These are phyloP conservation scores for Alexandromys fortis DNA, from an alignment of 2,113 vertebrate genomes.

Conservation along the genomic window DNA sequence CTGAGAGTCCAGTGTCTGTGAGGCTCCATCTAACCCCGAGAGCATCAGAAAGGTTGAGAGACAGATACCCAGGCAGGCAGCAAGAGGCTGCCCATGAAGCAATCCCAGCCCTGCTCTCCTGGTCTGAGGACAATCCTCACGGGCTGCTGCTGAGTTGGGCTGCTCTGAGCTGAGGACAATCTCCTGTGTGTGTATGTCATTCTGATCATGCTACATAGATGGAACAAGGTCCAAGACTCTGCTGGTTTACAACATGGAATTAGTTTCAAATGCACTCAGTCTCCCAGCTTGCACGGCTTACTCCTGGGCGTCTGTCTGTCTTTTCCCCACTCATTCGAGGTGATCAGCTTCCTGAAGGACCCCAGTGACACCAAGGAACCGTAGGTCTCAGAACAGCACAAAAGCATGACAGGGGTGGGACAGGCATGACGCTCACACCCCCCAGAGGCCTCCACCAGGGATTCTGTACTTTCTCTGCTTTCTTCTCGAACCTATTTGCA, in stretches of 20 bases:
- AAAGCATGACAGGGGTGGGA: accelerated
- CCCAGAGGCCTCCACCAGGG: constrained; percentile 64
- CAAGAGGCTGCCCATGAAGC: neutral
- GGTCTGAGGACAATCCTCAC: neutral
- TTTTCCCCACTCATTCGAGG: too few species aligned
- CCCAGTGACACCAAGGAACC: accelerated
- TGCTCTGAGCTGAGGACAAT: too few species aligned
- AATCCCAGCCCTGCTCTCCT: accelerated
- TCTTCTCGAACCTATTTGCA: constrained; percentile 89
- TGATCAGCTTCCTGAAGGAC: neutral
- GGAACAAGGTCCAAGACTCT: neutral
- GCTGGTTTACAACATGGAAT: neutral
- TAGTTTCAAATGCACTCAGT: neutral
- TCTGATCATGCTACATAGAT: neutral
- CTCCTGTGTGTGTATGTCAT: too few species aligned
- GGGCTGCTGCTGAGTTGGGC: accelerated
- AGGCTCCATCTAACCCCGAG: neutral
- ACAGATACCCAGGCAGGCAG: too few species aligned
- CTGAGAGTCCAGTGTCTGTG: neutral
- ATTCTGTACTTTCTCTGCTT: constrained; percentile 86
- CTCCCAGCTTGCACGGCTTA: neutral
- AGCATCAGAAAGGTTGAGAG: neutral
- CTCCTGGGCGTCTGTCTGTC: neutral
- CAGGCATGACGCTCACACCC: constrained; percentile 34
- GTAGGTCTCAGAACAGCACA: neutral